A percentile compares a stretch with the other conserved stretches of the same genome.
Conservation (phyloP, 2,797 vertebrate species). For the Rhinatrema bivittatum region DNA sequence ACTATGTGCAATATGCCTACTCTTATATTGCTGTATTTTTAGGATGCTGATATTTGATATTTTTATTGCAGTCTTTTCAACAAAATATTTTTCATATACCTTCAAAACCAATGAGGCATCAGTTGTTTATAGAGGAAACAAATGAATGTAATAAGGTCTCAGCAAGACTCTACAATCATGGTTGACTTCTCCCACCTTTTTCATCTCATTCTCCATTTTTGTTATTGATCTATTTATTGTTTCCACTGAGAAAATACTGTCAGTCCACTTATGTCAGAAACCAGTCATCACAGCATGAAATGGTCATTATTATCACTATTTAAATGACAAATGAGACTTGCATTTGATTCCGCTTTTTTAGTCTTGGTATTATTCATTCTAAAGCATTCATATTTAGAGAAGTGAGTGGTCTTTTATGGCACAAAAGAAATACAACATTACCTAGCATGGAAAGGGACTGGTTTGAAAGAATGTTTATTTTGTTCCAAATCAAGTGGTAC, state of each 20-base stretch:
- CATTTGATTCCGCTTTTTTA: conserved; percentile 30
- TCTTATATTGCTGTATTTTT: too few species aligned
- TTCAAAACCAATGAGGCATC: conserved; percentile 21
- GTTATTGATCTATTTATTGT: conserved; percentile 45
- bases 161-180: conserved; percentile 29
- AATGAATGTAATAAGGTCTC: conserved; percentile 42
- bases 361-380: conserved; percentile 25
- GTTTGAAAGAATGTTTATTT: too few species aligned
- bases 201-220: conserved; percentile 24
- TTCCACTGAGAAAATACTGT: conserved; percentile 19
- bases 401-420: too few species aligned
- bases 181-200: conserved; percentile 32
- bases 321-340: conserved; percentile 39
- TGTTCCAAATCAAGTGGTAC: too few species aligned
- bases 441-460: too few species aligned
- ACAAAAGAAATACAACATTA: too few species aligned
- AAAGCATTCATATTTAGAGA: conserved; percentile 8
- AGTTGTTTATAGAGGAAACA: conserved; percentile 26
- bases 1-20: not conserved
- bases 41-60: fast-evolving
- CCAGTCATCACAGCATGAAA: conserved; percentile 13
- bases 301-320: conserved; percentile 27
- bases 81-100: conserved; percentile 1
- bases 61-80: conserved; percentile 2
- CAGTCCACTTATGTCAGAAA: conserved; percentile 26